Percentiles rank a stretch among this genome's conserved stretches.
Evolutionary conservation across 1,140 invertebrate species (phyloP).

Genomic region (Acyrthosiphon pisum): DNA sequence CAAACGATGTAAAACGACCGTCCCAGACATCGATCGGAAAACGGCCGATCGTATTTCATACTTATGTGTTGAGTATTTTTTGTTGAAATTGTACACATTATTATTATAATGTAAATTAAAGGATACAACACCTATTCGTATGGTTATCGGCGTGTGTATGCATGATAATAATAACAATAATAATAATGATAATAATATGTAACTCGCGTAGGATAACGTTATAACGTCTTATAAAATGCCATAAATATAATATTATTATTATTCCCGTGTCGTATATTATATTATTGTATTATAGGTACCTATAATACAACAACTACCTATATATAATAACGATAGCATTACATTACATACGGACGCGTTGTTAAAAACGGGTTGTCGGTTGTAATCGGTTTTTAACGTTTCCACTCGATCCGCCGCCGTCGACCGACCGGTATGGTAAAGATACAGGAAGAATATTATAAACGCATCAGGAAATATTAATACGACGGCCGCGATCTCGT

Average conservation of each 20-base stretch:
- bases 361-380: not conserved
- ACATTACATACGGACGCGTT: not conserved
- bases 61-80: not conserved
- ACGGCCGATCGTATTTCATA: not conserved
- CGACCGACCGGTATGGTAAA: slow-evolving; percentile 38
- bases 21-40: not conserved
- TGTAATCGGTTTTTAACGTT: slow-evolving; percentile 37
- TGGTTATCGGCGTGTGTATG: not conserved
- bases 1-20: not conserved
- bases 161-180: not conserved
- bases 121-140: not conserved
- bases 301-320: too few species aligned
- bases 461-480: slow-evolving; percentile 39
- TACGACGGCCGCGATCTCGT: slow-evolving; percentile 23
- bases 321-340: not conserved
- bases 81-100: not conserved
- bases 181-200: not conserved
- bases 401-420: not conserved
- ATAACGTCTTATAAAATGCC: not conserved
- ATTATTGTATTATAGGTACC: not conserved
- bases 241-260: not conserved
- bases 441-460: slow-evolving; percentile 36
- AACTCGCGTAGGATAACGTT: not conserved
- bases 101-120: not conserved
- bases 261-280: not conserved